A percentile compares a stretch with the other conserved stretches of the same genome.
These are phyloP conservation scores for Clarias laeviceps DNA, from an alignment of 2,797 vertebrate species.

Conservation along the genomic window DNA sequence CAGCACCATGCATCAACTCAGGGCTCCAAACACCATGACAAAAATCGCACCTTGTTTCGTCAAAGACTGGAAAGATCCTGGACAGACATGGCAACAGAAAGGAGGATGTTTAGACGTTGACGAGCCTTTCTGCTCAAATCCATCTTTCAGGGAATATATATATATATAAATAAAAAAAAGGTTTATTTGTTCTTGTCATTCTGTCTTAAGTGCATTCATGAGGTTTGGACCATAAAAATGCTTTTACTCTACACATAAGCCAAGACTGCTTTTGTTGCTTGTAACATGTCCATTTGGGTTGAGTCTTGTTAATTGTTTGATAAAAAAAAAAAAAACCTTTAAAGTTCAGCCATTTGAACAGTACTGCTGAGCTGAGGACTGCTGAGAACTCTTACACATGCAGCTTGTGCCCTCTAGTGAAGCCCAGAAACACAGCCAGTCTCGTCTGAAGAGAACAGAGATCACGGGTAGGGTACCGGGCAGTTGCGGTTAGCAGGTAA, in stretches of 20 bases:
- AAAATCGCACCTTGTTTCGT: constrained; percentile 16
- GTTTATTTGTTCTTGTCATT: not conserved
- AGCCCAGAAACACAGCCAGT: constrained; percentile 39
- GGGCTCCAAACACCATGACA: constrained; percentile 34
- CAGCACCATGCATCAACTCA: constrained; percentile 23
- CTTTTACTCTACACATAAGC: not conserved
- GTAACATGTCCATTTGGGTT: constrained; percentile 25
- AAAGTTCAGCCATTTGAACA: constrained; percentile 26
- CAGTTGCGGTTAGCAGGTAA: constrained; percentile 29
- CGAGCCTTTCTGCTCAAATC: not conserved
- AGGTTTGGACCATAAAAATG: constrained; percentile 11
- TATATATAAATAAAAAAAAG: not conserved
- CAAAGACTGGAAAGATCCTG: not conserved
- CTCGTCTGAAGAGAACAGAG: not conserved
- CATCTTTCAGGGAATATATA: not conserved
- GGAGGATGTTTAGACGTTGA: constrained; percentile 3
- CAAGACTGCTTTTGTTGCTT: not conserved
- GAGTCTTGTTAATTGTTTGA: constrained; percentile 23
- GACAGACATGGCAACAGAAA: not conserved
- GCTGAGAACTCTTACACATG: constrained; percentile 52
- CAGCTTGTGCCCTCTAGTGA: constrained; percentile 81
- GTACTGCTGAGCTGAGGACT: not conserved
- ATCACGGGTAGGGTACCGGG: constrained; percentile 8
- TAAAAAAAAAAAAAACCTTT: constrained; percentile 26
- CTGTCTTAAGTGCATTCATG: constrained; percentile 9